Evolutionary conservation across 1,140 invertebrate species (phyloP).

Genomic region (Drosophila nasuta): DNA sequence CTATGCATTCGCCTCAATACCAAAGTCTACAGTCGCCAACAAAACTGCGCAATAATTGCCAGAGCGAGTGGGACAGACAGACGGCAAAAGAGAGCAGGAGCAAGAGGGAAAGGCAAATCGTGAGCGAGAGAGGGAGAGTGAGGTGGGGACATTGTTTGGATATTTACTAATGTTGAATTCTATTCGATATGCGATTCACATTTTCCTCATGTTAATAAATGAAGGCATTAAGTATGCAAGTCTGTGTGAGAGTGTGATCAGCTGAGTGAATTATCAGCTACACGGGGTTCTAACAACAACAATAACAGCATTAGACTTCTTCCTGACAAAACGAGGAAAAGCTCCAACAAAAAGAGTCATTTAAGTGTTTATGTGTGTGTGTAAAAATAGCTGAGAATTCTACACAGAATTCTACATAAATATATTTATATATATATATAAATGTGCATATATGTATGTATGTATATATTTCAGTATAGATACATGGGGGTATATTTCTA

Average conservation of each 20-base stretch:
- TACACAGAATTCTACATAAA: slow-evolving; percentile 14
- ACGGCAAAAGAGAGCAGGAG: background rate
- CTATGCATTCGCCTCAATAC: slow-evolving; percentile 48
- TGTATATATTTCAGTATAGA: background rate
- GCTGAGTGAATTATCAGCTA: slow-evolving; percentile 45
- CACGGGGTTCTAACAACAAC: slow-evolving; percentile 31
- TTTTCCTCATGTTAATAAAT: slow-evolving; percentile 59
- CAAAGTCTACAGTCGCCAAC: slow-evolving; percentile 53
- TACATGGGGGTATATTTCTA: slow-evolving; percentile 16
- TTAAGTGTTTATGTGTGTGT: slow-evolving; percentile 32
- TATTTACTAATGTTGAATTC: slow-evolving; percentile 38
- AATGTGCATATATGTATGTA: slow-evolving; percentile 18
- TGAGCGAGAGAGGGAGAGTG: background rate
- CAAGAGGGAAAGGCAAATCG: background rate
- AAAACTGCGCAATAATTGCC: slow-evolving; percentile 78
- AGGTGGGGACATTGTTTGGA: slow-evolving; percentile 18
- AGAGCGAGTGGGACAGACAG: slow-evolving; percentile 10
- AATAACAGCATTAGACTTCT: slow-evolving; percentile 29
- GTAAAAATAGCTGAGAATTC: slow-evolving; percentile 49
- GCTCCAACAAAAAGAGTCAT: slow-evolving; percentile 14
- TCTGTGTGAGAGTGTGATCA: slow-evolving; percentile 1
- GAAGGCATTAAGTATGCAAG: slow-evolving; percentile 4
- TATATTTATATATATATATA: slow-evolving; percentile 11
- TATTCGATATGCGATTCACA: slow-evolving; percentile 61
- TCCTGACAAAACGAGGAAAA: slow-evolving; percentile 45